phyloP scores from a whole-genome alignment of 1,140 invertebrate species.

The Brachionus calyciflorus region DNA sequence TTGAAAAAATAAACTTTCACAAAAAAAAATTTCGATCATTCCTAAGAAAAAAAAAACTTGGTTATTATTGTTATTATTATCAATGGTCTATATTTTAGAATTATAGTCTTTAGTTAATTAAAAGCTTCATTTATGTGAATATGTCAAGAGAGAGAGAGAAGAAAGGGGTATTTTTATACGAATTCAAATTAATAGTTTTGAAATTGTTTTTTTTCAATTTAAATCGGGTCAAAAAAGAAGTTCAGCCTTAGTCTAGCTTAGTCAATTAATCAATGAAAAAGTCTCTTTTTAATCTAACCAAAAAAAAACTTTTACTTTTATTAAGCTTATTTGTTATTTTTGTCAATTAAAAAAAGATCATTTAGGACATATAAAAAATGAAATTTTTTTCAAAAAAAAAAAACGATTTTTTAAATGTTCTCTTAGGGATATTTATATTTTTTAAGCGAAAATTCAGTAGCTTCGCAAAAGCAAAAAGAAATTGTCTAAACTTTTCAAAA shows the following conservation, averaged over 20 bases:
- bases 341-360: conserved; percentile 33
- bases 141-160: conserved; percentile 39
- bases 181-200: conserved; percentile 31
- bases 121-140: not conserved
- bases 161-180: conserved; percentile 8
- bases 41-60: too few species aligned
- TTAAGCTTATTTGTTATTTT: conserved; percentile 21
- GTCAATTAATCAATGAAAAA: conserved; percentile 28
- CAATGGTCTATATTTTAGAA: too few species aligned
- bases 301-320: not conserved
- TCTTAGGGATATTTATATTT: not conserved
- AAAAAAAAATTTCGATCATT: too few species aligned
- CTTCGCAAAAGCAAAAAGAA: too few species aligned
- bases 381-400: not conserved
- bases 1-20: too few species aligned
- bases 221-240: not conserved
- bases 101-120: not conserved
- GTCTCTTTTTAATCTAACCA: conserved; percentile 1
- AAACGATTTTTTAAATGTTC: not conserved
- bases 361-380: conserved; percentile 1
- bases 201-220: conserved; percentile 25
- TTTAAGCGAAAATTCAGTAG: too few species aligned
- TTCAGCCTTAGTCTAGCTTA: conserved; percentile 20
- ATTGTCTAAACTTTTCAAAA: too few species aligned
- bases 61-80: too few species aligned